These are phyloP conservation scores for Montipora capitata DNA, from an alignment of 92 coral and sea anemone species.

Conservation along the genomic window DNA sequence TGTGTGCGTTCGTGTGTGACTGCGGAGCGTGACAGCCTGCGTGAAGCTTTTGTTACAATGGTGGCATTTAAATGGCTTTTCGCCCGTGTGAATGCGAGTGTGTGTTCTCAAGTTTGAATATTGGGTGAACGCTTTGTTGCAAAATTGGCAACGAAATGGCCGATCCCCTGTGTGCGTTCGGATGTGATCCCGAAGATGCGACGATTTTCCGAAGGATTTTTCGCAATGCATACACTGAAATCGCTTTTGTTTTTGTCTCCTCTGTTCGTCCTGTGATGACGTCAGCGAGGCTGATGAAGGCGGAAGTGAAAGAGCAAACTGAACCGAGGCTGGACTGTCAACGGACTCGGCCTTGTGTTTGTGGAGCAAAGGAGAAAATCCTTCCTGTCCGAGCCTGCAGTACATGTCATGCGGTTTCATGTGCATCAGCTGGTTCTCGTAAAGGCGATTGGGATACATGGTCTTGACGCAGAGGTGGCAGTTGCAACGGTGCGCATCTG, in stretches of 20 bases:
- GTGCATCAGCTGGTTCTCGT: conserved; percentile 72
- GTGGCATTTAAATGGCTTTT: conserved; percentile 95
- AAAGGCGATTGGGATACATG: conserved; percentile 90
- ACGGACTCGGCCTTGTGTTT: conserved; percentile 51
- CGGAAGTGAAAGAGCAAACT: conserved; percentile 83
- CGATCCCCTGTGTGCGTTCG: conserved; percentile 99
- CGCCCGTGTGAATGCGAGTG: conserved; percentile 99
- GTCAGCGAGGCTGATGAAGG: conserved; percentile 72
- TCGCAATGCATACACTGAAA: conserved; percentile 99
- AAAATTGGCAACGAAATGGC: conserved; percentile 96
- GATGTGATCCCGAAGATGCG: conserved; percentile 99
- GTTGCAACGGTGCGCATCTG: conserved; percentile 96
- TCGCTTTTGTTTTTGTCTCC: conserved; percentile 91
- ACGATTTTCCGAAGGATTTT: conserved; percentile 98
- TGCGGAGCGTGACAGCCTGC: conserved; percentile 98
- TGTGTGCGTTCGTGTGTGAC: conserved; percentile 98
- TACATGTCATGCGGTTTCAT: conserved; percentile 82
- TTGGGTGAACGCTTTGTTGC: conserved; percentile 98
- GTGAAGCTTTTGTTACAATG: conserved; percentile 98
- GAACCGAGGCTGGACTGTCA: conserved; percentile 74
- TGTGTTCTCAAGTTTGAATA: conserved; percentile 98
- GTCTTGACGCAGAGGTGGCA: conserved; percentile 90
- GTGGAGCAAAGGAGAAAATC: conserved; percentile 80
- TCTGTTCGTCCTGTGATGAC: conserved; percentile 78
- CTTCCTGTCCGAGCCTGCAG: conserved; percentile 80